These are phyloP conservation scores for Drosophila sturtevanti DNA, from an alignment of 1,140 invertebrate species.

Conservation along the genomic window DNA sequence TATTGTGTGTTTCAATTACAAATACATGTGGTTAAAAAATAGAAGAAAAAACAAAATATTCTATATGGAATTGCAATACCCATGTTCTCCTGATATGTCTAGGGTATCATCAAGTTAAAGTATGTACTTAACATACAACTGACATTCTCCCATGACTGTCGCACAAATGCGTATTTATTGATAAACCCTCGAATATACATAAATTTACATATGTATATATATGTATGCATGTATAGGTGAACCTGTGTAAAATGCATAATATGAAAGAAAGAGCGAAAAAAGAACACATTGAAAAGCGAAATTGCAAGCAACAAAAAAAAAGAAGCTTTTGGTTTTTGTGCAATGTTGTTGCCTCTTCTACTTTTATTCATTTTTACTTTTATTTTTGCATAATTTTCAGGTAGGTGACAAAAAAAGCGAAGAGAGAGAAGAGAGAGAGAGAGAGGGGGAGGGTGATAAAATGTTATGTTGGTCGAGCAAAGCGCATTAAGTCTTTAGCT, in stretches of 20 bases:
- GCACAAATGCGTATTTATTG: background rate
- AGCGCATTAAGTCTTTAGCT: slow-evolving; percentile 76
- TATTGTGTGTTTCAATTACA: too few species aligned
- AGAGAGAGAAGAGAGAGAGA: background rate
- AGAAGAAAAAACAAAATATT: too few species aligned
- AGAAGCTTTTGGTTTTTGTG: slow-evolving; percentile 30
- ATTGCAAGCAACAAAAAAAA: slow-evolving; percentile 20
- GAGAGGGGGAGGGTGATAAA: background rate
- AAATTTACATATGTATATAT: background rate
- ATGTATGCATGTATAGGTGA: slow-evolving; percentile 7
- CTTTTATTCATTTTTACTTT: slow-evolving; percentile 52
- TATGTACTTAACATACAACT: too few species aligned
- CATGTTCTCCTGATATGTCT: too few species aligned
- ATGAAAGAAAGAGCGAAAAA: slow-evolving; percentile 14
- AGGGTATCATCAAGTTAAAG: too few species aligned
- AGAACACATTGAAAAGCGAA: slow-evolving; percentile 44
- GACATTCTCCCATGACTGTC: too few species aligned
- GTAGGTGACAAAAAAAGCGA: background rate
- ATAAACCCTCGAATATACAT: slow-evolving; percentile 1
- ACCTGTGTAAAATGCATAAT: slow-evolving; percentile 30
- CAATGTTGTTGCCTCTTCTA: slow-evolving; percentile 40
- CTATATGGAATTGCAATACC: too few species aligned
- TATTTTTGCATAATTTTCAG: slow-evolving; percentile 51
- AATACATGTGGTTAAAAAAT: too few species aligned
- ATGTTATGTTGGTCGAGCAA: slow-evolving; percentile 32